These are phyloP conservation scores for Drosophila oshimai DNA, from an alignment of 1,140 invertebrate species.

Conservation along the genomic window DNA sequence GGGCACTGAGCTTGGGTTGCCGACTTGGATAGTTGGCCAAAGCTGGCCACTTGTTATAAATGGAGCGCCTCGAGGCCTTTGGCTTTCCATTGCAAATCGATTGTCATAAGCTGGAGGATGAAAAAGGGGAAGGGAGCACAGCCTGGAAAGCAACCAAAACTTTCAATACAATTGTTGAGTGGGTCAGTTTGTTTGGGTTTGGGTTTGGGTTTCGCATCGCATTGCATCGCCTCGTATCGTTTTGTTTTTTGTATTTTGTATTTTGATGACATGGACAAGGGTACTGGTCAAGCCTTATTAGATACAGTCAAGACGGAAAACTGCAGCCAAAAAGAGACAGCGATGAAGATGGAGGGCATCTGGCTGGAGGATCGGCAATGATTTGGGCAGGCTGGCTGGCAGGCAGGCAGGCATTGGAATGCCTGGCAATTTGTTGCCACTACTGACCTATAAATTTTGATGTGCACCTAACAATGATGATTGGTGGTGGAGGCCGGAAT, in stretches of 20 bases:
- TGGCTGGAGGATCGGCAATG: slow-evolving; percentile 28
- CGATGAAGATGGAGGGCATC: slow-evolving; percentile 42
- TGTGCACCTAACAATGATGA: slow-evolving; percentile 67
- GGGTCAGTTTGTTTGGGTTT: slow-evolving; percentile 47
- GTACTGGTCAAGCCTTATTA: slow-evolving; percentile 51
- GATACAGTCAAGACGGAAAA: slow-evolving; percentile 29
- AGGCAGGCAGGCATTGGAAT: slow-evolving; percentile 24
- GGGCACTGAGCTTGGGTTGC: neutral
- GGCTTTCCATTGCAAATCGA: slow-evolving; percentile 79
- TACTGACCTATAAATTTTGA: slow-evolving; percentile 83
- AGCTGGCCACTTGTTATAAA: slow-evolving; percentile 74
- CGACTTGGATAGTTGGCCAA: slow-evolving; percentile 25
- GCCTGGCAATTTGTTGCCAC: slow-evolving; percentile 78
- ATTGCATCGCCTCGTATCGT: neutral
- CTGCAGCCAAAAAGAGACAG: slow-evolving; percentile 7
- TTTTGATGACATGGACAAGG: slow-evolving; percentile 39
- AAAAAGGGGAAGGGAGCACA: neutral
- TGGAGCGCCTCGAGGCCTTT: slow-evolving; percentile 70
- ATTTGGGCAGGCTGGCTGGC: slow-evolving; percentile 23
- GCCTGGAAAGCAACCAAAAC: slow-evolving; percentile 15
- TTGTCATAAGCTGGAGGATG: slow-evolving; percentile 69
- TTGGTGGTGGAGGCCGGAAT: slow-evolving; percentile 34
- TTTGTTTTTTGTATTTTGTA: slow-evolving; percentile 1
- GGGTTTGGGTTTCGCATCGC: too few relatives aligned
- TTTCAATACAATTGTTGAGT: slow-evolving; percentile 53